Conservation (phyloP, 2,797 vertebrate species). For the Muraenolepis orangiensis region DNA sequence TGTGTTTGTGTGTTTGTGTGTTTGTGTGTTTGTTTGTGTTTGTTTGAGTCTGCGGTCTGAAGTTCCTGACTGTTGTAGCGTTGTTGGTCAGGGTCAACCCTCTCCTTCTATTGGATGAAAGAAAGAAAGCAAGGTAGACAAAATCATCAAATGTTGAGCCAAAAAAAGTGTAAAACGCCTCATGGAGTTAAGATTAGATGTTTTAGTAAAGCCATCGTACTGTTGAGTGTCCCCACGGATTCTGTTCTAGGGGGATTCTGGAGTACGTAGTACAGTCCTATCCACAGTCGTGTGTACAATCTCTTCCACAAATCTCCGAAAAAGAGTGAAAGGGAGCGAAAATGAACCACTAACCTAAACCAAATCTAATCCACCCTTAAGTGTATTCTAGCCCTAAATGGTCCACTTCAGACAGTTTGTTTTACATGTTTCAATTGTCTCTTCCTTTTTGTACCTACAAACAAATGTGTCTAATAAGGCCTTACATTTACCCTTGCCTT, state of each 20-base stretch:
- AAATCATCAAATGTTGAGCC: conserved; percentile 46
- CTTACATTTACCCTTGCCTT: conserved; percentile 82
- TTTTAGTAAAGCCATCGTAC: not conserved
- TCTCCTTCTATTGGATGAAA: conserved; percentile 44
- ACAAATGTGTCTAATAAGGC: conserved; percentile 78
- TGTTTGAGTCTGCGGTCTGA: conserved; percentile 65
- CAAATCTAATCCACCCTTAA: conserved; percentile 71
- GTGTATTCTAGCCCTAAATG: conserved; percentile 66
- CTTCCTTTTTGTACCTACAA: conserved; percentile 72
- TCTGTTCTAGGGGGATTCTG: not conserved
- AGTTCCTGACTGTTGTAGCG: conserved; percentile 70
- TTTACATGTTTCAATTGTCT: conserved; percentile 19
- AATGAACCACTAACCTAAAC: conserved; percentile 30
- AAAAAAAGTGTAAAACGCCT: conserved; percentile 30
- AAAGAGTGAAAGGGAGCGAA: conserved; percentile 26
- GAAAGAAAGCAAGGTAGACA: conserved; percentile 14
- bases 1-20: not conserved
- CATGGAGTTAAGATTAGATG: not conserved
- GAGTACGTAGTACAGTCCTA: not conserved
- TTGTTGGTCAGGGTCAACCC: conserved; percentile 52
- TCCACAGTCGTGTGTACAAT: conserved; percentile 56
- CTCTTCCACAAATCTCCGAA: conserved; percentile 58
- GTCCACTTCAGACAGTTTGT: conserved; percentile 69
- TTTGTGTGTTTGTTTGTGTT: conserved; percentile 37
- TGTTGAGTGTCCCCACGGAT: not conserved